Evolutionary conservation across 2,888 invertebrate genomes (phyloP).

Genomic region (Pycnomerus fuliginosus): DNA sequence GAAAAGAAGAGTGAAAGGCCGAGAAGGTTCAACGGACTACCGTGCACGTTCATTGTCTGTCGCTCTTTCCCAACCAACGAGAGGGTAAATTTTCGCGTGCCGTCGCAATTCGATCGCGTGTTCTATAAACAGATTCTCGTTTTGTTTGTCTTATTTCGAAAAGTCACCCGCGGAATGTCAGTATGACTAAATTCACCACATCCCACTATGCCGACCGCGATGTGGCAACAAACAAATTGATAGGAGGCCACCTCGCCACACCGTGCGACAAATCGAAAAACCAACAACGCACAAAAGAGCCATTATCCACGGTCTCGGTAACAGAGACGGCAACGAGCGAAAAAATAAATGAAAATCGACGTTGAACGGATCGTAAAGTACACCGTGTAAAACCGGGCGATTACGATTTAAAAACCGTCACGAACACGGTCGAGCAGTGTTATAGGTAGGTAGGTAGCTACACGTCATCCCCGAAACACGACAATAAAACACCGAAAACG

Average conservation of each 20-base stretch:
- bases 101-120: too few relatives aligned
- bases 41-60: too few relatives aligned
- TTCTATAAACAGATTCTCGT: too few relatives aligned
- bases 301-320: conserved; percentile 5
- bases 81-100: too few relatives aligned
- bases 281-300: conserved; percentile 2
- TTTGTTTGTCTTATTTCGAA: too few relatives aligned
- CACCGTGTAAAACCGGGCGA: not conserved
- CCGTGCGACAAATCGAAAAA: conserved; percentile 5
- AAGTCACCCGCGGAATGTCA: too few relatives aligned
- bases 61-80: too few relatives aligned
- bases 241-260: too few relatives aligned
- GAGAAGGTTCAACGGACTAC: conserved; percentile 13
- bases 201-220: not conserved
- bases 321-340: not conserved
- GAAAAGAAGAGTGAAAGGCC: conserved; percentile 21
- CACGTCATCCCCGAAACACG: too few relatives aligned
- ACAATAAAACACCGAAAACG: too few relatives aligned
- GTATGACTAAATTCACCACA: too few relatives aligned
- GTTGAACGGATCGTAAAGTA: conserved; percentile 2
- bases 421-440: not conserved
- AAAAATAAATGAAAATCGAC: conserved; percentile 1
- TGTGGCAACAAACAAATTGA: conserved; percentile 3
- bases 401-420: not conserved
- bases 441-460: too few relatives aligned